phyloP scores from a whole-genome alignment of 1,140 invertebrate species.

The Drosophila saltans region DNA sequence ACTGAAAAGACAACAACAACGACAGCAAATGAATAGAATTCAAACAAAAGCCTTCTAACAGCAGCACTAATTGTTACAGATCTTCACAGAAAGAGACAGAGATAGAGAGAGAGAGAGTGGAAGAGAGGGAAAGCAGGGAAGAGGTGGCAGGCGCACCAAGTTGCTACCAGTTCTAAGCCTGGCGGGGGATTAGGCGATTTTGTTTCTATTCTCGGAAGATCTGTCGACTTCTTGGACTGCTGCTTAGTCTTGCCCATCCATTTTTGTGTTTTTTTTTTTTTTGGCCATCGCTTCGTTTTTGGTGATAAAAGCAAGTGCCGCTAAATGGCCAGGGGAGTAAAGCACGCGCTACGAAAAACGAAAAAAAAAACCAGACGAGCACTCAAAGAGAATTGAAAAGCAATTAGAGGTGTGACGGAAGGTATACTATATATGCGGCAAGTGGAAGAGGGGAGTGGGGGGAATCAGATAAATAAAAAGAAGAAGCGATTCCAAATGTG shows the following conservation, averaged over 20 bases:
- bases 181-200: conserved; percentile 35
- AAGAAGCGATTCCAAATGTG: conserved; percentile 18
- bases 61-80: conserved; percentile 81
- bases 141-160: conserved; percentile 45
- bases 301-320: conserved; percentile 73
- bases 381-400: conserved; percentile 53
- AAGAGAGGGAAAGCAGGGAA: conserved; percentile 10
- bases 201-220: conserved; percentile 26
- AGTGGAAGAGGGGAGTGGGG: not conserved
- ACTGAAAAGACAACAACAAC: not conserved
- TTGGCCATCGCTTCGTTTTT: not conserved
- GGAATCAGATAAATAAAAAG: conserved; percentile 14
- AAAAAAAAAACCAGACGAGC: conserved; percentile 2
- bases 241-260: no score
- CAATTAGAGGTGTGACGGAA: conserved; percentile 47
- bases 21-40: conserved; percentile 46
- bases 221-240: conserved; percentile 7
- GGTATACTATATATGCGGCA: no score
- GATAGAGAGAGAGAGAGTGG: not conserved
- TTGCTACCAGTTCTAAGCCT: conserved; percentile 74
- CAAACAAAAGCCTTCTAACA: conserved; percentile 67
- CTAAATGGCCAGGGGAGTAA: conserved; percentile 67
- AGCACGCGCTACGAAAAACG: conserved; percentile 65
- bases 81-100: conserved; percentile 29
- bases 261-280: conserved; percentile 15